Conservation (phyloP, 2,888 invertebrate genomes). For the Cerceris rybyensis region DNA sequence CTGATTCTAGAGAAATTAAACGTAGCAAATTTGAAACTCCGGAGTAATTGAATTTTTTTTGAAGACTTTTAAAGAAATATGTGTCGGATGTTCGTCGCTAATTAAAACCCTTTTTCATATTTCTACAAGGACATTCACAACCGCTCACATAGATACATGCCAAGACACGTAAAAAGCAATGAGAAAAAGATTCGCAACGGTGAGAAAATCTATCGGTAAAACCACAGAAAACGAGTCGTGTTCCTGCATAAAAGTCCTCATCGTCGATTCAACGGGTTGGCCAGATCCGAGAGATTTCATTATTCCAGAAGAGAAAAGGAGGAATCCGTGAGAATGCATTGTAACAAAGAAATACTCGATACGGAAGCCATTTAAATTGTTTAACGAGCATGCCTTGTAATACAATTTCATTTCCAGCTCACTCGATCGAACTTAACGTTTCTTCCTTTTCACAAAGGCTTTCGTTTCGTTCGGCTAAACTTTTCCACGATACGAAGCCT, state of each 20-base stretch:
- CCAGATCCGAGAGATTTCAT: not conserved
- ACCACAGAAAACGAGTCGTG: not conserved
- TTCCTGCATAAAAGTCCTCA: not conserved
- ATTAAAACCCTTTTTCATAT: conserved; percentile 13
- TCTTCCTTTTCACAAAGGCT: conserved; percentile 31
- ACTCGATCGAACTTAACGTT: not conserved
- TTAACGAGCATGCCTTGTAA: too few species aligned
- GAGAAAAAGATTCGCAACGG: conserved; percentile 26
- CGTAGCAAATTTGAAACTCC: too few species aligned
- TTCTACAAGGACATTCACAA: conserved; percentile 65
- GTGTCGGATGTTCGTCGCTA: too few species aligned
- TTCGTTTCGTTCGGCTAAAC: conserved; percentile 16
- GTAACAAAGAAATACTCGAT: too few species aligned
- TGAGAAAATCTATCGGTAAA: conserved; percentile 50
- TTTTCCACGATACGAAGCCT: conserved; percentile 42
- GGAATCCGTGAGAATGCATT: too few species aligned
- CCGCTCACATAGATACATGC: conserved; percentile 59
- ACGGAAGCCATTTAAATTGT: too few species aligned
- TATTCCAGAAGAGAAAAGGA: too few species aligned
- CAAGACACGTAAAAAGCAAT: conserved; percentile 60
- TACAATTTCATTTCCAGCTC: not conserved
- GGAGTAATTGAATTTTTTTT: too few species aligned
- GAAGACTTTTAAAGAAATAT: too few species aligned
- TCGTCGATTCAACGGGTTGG: not conserved
- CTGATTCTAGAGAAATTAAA: too few species aligned